These are phyloP conservation scores for Carollia perspicillata DNA, from an alignment of 2,113 vertebrate genomes.

Conservation along the genomic window DNA sequence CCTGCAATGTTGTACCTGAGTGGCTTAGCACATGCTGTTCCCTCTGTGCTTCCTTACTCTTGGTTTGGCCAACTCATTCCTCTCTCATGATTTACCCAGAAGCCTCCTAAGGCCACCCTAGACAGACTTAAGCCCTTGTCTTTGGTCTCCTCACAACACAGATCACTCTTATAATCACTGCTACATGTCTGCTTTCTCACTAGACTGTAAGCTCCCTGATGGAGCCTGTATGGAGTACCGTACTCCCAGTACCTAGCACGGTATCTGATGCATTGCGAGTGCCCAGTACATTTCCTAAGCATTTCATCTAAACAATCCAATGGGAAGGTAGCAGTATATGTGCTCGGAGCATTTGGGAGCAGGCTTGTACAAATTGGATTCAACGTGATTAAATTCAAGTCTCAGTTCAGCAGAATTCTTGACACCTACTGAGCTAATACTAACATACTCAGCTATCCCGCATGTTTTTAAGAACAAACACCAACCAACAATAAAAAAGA, in stretches of 20 bases:
- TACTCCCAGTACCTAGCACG: background rate
- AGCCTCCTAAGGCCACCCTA: background rate
- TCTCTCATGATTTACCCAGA: background rate
- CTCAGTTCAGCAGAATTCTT: background rate
- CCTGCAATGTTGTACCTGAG: background rate
- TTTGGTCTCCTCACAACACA: background rate
- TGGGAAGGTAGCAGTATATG: background rate
- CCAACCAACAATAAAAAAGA: background rate
- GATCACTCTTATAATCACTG: background rate
- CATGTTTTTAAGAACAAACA: background rate
- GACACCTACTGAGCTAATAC: background rate
- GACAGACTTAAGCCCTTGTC: background rate
- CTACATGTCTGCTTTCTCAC: background rate
- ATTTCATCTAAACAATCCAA: background rate
- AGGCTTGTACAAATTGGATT: background rate
- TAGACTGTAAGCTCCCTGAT: background rate
- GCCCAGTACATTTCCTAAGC: background rate
- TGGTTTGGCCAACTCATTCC: background rate
- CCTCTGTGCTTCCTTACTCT: background rate
- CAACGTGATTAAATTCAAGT: constrained; percentile 7
- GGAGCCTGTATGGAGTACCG: background rate
- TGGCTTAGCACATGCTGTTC: background rate
- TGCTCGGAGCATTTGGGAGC: background rate
- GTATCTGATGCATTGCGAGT: background rate
- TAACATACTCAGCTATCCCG: background rate